A percentile compares a stretch with the other conserved stretches of the same genome.
Evolutionary conservation across 1,140 invertebrate genomes (phyloP).

Genomic region (Cephus cinctus): DNA sequence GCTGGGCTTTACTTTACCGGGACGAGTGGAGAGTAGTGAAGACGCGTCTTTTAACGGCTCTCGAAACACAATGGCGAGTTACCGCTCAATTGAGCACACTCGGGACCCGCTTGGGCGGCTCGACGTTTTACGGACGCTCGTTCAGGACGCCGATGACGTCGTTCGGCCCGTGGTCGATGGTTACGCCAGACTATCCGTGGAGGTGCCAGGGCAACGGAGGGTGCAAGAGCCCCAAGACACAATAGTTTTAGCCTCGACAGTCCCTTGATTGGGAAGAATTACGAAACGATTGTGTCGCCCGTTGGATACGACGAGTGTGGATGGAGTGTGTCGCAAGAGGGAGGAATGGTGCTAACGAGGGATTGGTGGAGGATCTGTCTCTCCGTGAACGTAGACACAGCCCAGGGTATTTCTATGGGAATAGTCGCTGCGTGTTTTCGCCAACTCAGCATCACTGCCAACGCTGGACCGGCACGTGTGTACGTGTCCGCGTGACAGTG

Average conservation of each 20-base stretch:
- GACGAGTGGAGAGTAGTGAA: too few species aligned
- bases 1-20: slow-evolving; percentile 18
- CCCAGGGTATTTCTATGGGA: too few species aligned
- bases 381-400: too few species aligned
- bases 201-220: too few species aligned
- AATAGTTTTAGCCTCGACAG: slow-evolving; percentile 31
- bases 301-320: slow-evolving; percentile 21
- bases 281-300: slow-evolving; percentile 45
- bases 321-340: slow-evolving; percentile 33
- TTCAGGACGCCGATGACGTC: too few species aligned
- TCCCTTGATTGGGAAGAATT: slow-evolving; percentile 53
- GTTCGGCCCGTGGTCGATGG: background rate
- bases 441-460: slow-evolving; percentile 44
- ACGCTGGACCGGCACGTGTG: too few species aligned
- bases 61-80: slow-evolving; percentile 44
- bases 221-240: too few species aligned
- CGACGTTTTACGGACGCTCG: slow-evolving; percentile 25
- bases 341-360: slow-evolving; percentile 41
- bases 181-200: background rate
- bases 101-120: slow-evolving; percentile 11
- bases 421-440: too few species aligned
- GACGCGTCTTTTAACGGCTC: slow-evolving; percentile 42
- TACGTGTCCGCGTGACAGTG: too few species aligned
- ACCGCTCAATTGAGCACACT: slow-evolving; percentile 47
- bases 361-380: too few species aligned